phyloP scores from a whole-genome alignment of 2,888 invertebrate species.

The Trichacis sp. region DNA sequence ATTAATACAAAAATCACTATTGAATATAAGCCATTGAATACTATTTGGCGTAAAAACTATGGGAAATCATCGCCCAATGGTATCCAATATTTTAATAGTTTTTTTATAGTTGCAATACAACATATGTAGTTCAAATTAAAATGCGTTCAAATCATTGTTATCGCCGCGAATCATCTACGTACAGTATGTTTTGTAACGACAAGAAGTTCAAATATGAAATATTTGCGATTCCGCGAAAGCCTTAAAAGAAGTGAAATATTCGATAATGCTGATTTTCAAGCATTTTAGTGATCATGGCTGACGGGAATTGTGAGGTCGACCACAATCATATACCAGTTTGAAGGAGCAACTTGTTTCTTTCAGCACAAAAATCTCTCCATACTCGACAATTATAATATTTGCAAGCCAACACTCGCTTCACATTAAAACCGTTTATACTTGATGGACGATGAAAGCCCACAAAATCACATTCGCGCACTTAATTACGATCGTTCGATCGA shows the following conservation, averaged over 20 bases:
- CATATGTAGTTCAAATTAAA: no score
- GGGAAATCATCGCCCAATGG: no score
- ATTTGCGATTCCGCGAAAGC: not conserved
- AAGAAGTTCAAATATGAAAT: not conserved
- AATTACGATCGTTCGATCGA: no score
- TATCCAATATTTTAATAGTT: no score
- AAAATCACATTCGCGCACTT: constrained; percentile 9
- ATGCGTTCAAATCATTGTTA: no score
- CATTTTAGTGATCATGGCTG: constrained; percentile 9
- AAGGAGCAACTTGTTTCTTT: constrained; percentile 48
- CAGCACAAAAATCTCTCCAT: constrained; percentile 50
- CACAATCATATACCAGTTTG: constrained; percentile 39
- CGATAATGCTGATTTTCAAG: not conserved
- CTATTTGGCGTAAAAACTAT: no score
- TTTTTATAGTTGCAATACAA: no score
- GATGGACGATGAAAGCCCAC: constrained; percentile 49
- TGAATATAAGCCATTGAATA: no score
- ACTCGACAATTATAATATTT: constrained; percentile 59
- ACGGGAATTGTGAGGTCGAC: constrained; percentile 39
- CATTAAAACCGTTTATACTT: constrained; percentile 54
- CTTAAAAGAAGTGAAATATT: not conserved
- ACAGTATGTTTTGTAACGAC: not conserved
- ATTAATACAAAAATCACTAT: no score
- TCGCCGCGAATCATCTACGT: not conserved
- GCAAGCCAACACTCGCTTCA: constrained; percentile 50